Base-by-base conservation (phyloP, 2,797 vertebrate species). In the Epinephelus malabaricus region DNA sequence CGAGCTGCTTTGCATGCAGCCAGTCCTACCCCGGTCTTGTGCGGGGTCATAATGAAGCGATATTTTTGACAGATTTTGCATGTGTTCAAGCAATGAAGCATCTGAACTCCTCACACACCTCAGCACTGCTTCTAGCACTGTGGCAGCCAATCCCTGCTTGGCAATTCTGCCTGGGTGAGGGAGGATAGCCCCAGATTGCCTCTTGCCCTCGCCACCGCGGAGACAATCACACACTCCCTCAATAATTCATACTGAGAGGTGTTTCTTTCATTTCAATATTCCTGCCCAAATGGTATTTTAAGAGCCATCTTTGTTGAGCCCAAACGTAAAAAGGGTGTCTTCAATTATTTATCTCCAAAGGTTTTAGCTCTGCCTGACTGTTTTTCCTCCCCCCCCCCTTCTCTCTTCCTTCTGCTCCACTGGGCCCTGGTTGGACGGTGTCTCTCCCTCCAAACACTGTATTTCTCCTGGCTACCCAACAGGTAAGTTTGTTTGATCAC, bases 401-500 rank as follows among this genome's bases (percentile, higher is more conserved):
- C 23, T 64, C 54, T 55, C 51, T 69, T 45, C 46, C 25, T 50
- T 78, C 58, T 62, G 55, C 85, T 86, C 67, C 65, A 17, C 79
- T 69, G 83, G 84, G 68, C 54, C 63, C 21, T 40, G 85, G 45
- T 59, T 76, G 80, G 83, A 82, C 63, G 85, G 19, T 23, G 30
- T 50, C 43, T 23, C n/a, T 14, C 61, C 67, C 59, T 58, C 64
- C 70, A 68, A 78, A 83, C 68, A 54, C 69, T 72, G 63, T 43
- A 54, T 76, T 84, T 77, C 78, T 80, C 30, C 81, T 76, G 75
- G 46, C 65, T 61, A 23, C 80, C 74, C 83, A 86, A 88, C 86
- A 94, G 93, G 93, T 93, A 88, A 92, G 92, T 93, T 78, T 84
- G 75, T 85, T 87, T 88, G 75, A 87, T 88, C 78, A 82, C 61